Percentiles rank a stretch among this genome's conserved stretches.
These are phyloP conservation scores for Stegana nigrithorax DNA, from an alignment of 2,888 invertebrate species.

Conservation along the genomic window DNA sequence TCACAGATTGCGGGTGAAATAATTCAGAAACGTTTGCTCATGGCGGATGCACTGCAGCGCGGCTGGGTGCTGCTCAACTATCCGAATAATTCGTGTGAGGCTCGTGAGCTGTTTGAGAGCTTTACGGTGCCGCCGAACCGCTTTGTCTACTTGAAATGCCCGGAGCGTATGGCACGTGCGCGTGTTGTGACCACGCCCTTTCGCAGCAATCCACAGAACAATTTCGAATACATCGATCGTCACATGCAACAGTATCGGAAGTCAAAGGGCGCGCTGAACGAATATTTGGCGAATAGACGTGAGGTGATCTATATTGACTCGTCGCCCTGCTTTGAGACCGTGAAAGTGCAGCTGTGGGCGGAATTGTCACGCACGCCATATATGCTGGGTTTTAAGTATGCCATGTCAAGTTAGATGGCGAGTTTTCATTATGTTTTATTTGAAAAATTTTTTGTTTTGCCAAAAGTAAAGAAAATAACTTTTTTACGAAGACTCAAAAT, in stretches of 20 bases:
- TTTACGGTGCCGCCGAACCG: constrained; percentile 72
- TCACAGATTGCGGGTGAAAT: constrained; percentile 49
- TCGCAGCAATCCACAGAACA: constrained; percentile 46
- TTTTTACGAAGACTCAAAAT: no score
- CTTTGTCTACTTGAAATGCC: constrained; percentile 57
- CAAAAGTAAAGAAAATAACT: no score
- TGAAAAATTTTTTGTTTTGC: no score
- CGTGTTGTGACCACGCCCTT: constrained; percentile 46
- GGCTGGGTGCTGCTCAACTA: constrained; percentile 75
- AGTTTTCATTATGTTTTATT: no score
- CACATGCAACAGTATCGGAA: constrained; percentile 56
- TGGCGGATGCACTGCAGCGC: constrained; percentile 70
- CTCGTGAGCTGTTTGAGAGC: constrained; percentile 70
- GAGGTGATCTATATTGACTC: constrained; percentile 56
- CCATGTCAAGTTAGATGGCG: constrained; percentile 18
- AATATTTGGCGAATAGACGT: constrained; percentile 52
- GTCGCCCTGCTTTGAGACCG: constrained; percentile 37
- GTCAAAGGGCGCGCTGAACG: constrained; percentile 40
- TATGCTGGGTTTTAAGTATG: constrained; percentile 53
- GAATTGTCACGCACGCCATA: constrained; percentile 50
- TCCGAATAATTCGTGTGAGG: constrained; percentile 71
- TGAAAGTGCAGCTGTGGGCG: constrained; percentile 48
- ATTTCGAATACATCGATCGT: constrained; percentile 43
- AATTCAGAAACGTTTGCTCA: constrained; percentile 54
- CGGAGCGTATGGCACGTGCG: constrained; percentile 48